Evolutionary conservation across 2,797 vertebrate species (phyloP), one percentile per base, ranked within the genome.

Genomic region (Myotis vivesi): DNA sequence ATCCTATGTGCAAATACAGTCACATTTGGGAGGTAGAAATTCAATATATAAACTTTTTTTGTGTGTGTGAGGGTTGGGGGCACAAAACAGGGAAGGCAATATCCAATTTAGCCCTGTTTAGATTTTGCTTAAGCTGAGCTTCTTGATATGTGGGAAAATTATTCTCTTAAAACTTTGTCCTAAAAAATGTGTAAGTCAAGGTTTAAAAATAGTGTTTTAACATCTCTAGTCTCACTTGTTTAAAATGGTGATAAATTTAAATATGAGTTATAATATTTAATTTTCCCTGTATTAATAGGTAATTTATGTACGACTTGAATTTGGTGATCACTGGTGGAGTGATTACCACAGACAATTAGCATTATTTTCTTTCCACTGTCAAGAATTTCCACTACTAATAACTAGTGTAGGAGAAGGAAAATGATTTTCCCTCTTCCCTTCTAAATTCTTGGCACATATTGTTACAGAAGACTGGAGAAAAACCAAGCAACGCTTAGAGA

Each of bases 131-230:
- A 64, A 76, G 3, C 13, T 76, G 6, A 92, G 3, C 4, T 7
- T 8, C 13, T 91, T 73, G 80, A 68, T 7, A 71, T 38, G 8
- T 1, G 5, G 33, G 4, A 12, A 72, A 75, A 38, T 46, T 3
- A 86, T 76, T 89, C 36, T 83, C 25, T 64, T 62, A 75, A 73
- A 28, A 5, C 23, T 41, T 75, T 84, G 20, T 55, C 36, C 62
- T 64, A 82, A 73, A 46, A 6, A 44, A 8, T 90, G 6, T 16
- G 4, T 91, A 12, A 6, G 1, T 68, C 83, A 94, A 84, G 25
- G 22, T 44, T 73, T 83, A 69, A 62, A 23, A 76, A 91, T 22
- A 87, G 13, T 59, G 0, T 79, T 85, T 91, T 25, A 64, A 64
- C 6, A 49, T 10, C 33, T 1, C 44, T 71, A 69, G 55, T 62